phyloP scores from a whole-genome alignment of 2,888 invertebrate species.

The Andrena chrysosceles region DNA sequence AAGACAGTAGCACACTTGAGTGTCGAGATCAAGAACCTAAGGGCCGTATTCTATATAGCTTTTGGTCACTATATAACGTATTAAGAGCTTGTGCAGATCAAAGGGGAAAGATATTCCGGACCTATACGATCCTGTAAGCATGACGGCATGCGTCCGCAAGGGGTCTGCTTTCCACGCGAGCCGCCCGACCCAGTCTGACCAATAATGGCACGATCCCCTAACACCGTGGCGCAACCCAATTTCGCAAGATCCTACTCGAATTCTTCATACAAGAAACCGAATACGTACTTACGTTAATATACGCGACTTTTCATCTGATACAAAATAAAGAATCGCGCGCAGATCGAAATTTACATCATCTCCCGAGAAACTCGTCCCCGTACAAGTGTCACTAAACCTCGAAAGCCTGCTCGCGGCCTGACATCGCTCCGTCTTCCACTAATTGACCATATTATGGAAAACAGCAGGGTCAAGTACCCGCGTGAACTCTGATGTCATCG shows the following conservation, averaged over 20 bases:
- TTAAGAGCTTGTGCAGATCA: neutral
- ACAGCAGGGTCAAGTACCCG: slow-evolving; percentile 77
- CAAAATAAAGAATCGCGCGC: neutral
- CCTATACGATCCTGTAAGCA: neutral
- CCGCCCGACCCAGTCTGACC: neutral
- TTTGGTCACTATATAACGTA: neutral
- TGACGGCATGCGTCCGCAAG: neutral
- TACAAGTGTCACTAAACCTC: slow-evolving; percentile 56
- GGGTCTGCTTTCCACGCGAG: too few species aligned
- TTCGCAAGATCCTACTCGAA: neutral
- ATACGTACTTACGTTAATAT: neutral
- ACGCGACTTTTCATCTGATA: neutral
- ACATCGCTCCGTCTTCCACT: slow-evolving; percentile 63
- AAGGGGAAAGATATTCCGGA: neutral
- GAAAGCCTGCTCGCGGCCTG: slow-evolving; percentile 47
- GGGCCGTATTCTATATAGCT: neutral
- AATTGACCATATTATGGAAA: slow-evolving; percentile 81
- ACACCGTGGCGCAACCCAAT: neutral
- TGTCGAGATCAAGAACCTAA: neutral
- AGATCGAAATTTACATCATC: neutral
- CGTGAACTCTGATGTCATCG: slow-evolving; percentile 77
- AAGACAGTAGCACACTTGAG: neutral
- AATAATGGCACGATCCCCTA: neutral
- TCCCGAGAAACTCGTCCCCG: slow-evolving; percentile 49
- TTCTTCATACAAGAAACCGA: neutral